Conservation (phyloP, 2,113 vertebrate species). For the Prolemur simus region DNA sequence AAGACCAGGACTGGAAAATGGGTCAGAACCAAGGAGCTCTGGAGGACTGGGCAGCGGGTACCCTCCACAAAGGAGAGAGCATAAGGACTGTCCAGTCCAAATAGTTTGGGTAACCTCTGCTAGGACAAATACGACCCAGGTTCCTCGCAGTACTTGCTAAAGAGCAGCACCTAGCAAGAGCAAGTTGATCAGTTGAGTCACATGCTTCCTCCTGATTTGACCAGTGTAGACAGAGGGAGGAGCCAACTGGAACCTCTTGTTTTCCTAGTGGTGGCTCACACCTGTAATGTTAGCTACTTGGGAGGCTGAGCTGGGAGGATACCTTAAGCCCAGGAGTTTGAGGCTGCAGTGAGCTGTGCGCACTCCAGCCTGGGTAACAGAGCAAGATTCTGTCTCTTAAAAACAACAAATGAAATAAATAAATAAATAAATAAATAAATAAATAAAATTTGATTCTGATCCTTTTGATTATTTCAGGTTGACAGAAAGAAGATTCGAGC, state of each 20-base stretch:
- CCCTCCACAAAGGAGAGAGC: background rate
- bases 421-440: too few species aligned
- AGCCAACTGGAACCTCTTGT: background rate
- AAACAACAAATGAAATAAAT: too few species aligned
- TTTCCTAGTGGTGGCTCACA: background rate
- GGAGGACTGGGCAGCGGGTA: background rate
- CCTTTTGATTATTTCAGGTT: background rate
- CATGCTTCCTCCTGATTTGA: background rate
- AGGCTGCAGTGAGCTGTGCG: too few species aligned
- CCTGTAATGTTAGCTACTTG: too few species aligned
- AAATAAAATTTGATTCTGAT: background rate
- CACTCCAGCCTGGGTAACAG: too few species aligned
- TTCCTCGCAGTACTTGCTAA: background rate
- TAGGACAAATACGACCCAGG: background rate
- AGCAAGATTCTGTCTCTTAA: too few species aligned
- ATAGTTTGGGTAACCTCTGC: background rate
- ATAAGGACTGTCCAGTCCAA: background rate
- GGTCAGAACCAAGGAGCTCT: background rate
- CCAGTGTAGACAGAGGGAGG: background rate
- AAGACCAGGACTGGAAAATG: background rate
- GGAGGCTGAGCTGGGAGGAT: too few species aligned
- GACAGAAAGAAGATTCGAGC: background rate
- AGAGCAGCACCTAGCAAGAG: background rate
- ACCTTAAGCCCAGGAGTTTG: too few species aligned
- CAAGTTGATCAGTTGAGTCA: background rate